Conservation (phyloP, 2,113 vertebrate species). For the Rhynchopsitta pachyrhyncha region DNA sequence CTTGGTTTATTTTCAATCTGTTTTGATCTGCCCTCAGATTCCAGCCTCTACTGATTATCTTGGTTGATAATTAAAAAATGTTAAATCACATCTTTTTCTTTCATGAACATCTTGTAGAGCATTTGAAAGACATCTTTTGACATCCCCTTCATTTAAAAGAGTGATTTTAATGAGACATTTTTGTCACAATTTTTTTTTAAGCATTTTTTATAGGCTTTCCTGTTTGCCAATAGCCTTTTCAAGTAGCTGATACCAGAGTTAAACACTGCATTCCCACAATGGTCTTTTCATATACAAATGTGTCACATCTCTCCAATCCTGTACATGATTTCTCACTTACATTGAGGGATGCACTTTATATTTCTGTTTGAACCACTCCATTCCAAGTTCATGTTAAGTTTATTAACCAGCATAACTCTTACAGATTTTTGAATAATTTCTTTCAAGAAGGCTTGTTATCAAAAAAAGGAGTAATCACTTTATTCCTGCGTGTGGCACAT, state of each 20-base stretch:
- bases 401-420: background rate
- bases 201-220: background rate
- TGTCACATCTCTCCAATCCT: background rate
- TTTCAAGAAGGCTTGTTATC: background rate
- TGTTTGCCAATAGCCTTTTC: background rate
- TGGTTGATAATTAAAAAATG: background rate
- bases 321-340: background rate
- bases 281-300: background rate
- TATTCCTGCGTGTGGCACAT: background rate
- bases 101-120: background rate
- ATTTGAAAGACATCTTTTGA: background rate
- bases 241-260: background rate
- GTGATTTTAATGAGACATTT: background rate
- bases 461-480: background rate
- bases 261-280: background rate
- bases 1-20: constrained; percentile 15
- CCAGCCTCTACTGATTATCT: background rate
- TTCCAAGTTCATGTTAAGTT: background rate
- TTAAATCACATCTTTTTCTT: background rate
- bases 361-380: background rate
- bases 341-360: background rate
- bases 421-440: background rate
- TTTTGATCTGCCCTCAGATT: background rate
- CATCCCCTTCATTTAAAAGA: background rate
- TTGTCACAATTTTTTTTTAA: background rate